Conservation (phyloP, 2,888 invertebrate species). For the Melanostoma mellinum region DNA sequence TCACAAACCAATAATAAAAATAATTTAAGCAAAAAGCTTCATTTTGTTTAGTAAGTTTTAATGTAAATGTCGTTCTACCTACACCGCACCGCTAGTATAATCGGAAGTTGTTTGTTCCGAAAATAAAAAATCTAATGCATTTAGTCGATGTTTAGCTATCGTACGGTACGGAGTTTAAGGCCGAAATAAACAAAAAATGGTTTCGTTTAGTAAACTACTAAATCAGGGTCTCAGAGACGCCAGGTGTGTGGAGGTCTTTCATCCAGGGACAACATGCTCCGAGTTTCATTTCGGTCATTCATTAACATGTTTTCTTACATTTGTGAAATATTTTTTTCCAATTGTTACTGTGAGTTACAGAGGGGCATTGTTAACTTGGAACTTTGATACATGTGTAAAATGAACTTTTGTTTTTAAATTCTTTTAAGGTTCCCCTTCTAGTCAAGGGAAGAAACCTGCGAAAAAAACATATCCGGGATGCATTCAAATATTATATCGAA, state of each 20-base stretch:
- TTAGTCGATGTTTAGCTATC: conserved; percentile 22
- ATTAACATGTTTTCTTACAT: conserved; percentile 65
- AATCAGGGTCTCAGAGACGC: conserved; percentile 68
- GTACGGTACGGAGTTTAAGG: not conserved
- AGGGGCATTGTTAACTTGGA: too few relatives aligned
- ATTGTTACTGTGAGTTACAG: conserved; percentile 74
- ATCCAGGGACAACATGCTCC: conserved; percentile 74
- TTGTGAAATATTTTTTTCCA: conserved; percentile 76
- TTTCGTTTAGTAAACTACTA: conserved; percentile 75
- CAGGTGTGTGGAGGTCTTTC: conserved; percentile 75
- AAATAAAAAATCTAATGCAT: not conserved
- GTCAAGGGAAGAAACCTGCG: conserved; percentile 69
- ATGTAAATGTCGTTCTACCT: not conserved
- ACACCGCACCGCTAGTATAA: not conserved
- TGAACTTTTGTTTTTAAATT: too few relatives aligned
- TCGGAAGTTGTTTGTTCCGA: not conserved
- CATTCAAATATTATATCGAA: conserved; percentile 73
- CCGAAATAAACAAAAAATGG: conserved; percentile 72
- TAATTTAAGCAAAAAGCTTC: not conserved
- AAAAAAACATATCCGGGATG: conserved; percentile 63
- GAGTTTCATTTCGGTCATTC: conserved; percentile 65
- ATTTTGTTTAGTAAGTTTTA: not conserved
- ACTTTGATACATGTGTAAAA: not conserved
- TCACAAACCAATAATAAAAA: not conserved
- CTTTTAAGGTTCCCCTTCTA: conserved; percentile 73